Conservation (phyloP, 2,113 vertebrate genomes). For the Opisthocomus hoazin region DNA sequence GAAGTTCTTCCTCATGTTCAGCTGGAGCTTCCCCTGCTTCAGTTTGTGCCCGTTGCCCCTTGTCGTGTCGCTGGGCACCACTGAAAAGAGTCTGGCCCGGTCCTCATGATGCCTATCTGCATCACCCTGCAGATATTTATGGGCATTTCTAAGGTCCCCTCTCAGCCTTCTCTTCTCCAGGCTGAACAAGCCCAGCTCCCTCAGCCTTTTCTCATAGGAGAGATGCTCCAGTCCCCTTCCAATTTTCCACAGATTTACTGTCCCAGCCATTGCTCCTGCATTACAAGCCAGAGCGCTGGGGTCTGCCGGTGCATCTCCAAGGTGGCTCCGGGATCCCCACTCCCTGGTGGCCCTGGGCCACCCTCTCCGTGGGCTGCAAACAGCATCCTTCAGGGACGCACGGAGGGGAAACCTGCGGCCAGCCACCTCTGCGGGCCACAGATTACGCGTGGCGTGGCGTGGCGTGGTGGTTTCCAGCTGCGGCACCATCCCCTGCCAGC, state of each 20-base stretch:
- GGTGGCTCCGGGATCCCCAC: not conserved
- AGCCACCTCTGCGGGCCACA: not conserved
- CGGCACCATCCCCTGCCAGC: not conserved
- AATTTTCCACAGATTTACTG: not conserved
- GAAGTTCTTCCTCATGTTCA: too few relatives aligned
- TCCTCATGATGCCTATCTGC: too few relatives aligned
- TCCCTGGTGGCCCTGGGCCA: not conserved
- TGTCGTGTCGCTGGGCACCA: too few relatives aligned
- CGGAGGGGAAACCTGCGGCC: accelerated
- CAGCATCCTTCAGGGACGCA: not conserved
- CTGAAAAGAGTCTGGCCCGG: too few relatives aligned
- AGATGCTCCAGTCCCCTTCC: too few relatives aligned
- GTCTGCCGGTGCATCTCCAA: not conserved
- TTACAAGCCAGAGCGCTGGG: not conserved
- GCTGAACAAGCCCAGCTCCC: too few relatives aligned
- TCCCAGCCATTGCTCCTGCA: not conserved
- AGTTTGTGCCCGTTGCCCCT: too few relatives aligned
- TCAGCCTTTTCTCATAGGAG: too few relatives aligned
- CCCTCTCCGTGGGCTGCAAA: not conserved
- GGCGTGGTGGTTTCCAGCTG: not conserved
- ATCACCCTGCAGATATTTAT: too few relatives aligned
- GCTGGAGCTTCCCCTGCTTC: too few relatives aligned
- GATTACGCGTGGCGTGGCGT: not conserved
- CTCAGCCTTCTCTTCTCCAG: too few relatives aligned
- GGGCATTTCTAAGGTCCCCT: too few relatives aligned